Percentiles rank a stretch among this genome's conserved stretches.
These are phyloP conservation scores for Cyprinus carpio DNA, from an alignment of 2,113 vertebrate genomes.

Conservation along the genomic window DNA sequence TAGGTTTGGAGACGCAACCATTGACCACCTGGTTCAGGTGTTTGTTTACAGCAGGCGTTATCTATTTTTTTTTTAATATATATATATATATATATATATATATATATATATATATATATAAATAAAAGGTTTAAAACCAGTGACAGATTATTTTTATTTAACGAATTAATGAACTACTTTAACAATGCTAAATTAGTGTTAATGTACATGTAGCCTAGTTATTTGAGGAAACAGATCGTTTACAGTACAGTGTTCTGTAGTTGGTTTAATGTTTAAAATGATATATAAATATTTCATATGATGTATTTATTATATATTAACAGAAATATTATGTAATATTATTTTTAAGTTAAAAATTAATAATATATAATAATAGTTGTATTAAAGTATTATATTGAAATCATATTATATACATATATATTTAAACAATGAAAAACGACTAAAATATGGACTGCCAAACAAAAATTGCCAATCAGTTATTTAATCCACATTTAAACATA, in stretches of 20 bases:
- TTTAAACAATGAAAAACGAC: neutral
- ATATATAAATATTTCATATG: neutral
- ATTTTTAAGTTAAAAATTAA: neutral
- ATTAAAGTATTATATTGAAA: too few species aligned
- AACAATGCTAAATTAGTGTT: neutral
- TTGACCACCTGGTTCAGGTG: neutral
- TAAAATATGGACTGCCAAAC: neutral
- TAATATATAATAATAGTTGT: neutral
- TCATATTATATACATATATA: neutral
- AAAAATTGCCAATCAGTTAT: neutral
- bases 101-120: too few species aligned
- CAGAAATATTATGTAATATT: neutral
- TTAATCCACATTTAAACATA: neutral
- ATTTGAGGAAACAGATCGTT: neutral
- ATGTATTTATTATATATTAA: neutral
- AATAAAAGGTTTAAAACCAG: neutral
- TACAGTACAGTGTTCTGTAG: neutral
- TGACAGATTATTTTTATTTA: neutral
- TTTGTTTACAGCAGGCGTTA: neutral
- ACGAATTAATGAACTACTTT: neutral
- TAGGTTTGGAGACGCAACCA: conserved; percentile 2
- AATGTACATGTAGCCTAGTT: neutral
- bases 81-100: too few species aligned
- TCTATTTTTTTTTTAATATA: neutral
- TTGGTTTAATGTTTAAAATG: neutral